A percentile compares a stretch with the other conserved stretches of the same genome.
Conservation (phyloP, 2,113 vertebrate species). For the Odobenus rosmarus region DNA sequence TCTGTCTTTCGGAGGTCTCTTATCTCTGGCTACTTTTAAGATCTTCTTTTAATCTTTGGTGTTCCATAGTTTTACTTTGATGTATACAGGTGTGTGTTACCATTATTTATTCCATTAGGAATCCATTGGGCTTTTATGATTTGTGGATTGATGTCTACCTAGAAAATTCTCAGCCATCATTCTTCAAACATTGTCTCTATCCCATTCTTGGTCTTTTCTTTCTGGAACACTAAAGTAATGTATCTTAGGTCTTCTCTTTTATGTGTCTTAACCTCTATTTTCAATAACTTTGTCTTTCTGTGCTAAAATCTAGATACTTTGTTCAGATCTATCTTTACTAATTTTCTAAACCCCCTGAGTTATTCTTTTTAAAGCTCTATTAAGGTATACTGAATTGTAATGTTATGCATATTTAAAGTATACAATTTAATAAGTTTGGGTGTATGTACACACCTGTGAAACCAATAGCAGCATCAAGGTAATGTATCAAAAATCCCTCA, state of each 20-base stretch:
- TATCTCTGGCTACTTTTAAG: constrained; percentile 34
- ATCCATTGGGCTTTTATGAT: not conserved
- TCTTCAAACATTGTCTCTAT: not conserved
- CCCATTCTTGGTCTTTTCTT: not conserved
- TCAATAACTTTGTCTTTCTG: not conserved
- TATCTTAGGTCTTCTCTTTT: not conserved
- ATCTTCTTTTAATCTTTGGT: constrained; percentile 40
- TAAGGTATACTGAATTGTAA: not conserved
- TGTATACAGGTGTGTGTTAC: not conserved
- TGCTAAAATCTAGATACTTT: not conserved
- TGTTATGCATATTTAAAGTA: not conserved
- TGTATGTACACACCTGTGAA: not conserved
- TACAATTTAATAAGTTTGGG: not conserved
- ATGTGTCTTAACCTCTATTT: not conserved
- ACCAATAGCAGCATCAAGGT: not conserved
- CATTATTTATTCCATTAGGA: constrained; percentile 12
- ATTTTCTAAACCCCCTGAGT: not conserved
- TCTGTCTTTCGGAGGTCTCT: not conserved
- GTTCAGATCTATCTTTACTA: not conserved
- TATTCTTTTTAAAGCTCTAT: not conserved
- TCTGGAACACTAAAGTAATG: not conserved
- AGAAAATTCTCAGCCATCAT: not conserved
- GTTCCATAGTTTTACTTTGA: constrained; percentile 2
- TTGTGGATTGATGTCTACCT: not conserved
- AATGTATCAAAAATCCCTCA: no score